Conservation (phyloP, 1,140 invertebrate genomes). For the Cyphomyrmex costatus region DNA sequence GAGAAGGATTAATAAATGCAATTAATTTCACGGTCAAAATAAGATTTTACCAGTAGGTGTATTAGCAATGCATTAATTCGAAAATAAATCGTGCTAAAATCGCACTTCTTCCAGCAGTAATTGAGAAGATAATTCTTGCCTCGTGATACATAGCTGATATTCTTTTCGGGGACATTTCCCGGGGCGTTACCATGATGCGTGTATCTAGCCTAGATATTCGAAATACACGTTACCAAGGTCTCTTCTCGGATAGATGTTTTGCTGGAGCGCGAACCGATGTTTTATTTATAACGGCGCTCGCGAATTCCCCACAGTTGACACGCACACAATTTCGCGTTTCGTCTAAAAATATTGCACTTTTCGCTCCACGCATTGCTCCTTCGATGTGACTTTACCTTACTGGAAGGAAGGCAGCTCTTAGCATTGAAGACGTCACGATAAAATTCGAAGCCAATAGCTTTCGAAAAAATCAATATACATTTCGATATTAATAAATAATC, state of each 20-base stretch:
- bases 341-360: constrained; percentile 76
- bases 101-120: not conserved
- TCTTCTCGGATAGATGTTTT: constrained; percentile 48
- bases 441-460: not conserved
- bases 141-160: not conserved
- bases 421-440: not conserved
- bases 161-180: not conserved
- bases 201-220: constrained; percentile 29
- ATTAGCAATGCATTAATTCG: not conserved
- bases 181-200: no score
- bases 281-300: constrained; percentile 72
- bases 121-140: constrained; percentile 27
- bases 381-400: constrained; percentile 2
- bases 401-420: not conserved
- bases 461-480: not conserved
- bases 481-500: constrained; percentile 3
- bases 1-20: not conserved
- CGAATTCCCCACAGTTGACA: constrained; percentile 65
- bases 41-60: not conserved
- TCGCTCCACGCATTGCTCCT: constrained; percentile 32
- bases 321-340: constrained; percentile 59
- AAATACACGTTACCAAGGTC: constrained; percentile 64
- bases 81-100: constrained; percentile 19
- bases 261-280: constrained; percentile 59
- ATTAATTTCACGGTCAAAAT: constrained; percentile 5